Evolutionary conservation across 2,888 invertebrate species (phyloP), one percentile per base, ranked within the genome.

Genomic region (Odontocerum albicorne): DNA sequence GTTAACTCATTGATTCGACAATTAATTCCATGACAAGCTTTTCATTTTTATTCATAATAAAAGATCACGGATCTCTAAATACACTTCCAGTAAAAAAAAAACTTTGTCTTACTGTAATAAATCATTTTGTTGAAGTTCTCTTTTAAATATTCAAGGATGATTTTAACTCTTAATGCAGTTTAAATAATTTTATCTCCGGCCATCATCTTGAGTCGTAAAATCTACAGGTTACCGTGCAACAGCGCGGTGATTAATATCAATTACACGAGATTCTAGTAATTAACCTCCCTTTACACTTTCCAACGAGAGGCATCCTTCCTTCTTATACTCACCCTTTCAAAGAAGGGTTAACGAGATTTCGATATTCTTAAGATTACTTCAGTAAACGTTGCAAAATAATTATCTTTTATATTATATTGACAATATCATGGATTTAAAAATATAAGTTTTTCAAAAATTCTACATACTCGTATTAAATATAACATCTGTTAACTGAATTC

Each of bases 161-260:
- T n/a, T n/a, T n/a, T n/a, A n/a, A n/a, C n/a, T n/a, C n/a, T n/a
- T 10, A 27, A 27, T 27, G 27, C 27, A 27, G 27, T 27, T 27
- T 27, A 27, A 27, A 27, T n/a, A n/a, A n/a, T 27, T 27, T 27
- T 27, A 27, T 27, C 27, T 27, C 10, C 10, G 10, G 6, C 27
- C 27, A 27, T 27, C 27, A 27, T 27, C 27, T 27, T 10, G 27
- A 10, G 27, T 27, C 10, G 27, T 27, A 27, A 27, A 27, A 10
- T 27, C 27, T 27, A 27, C 27, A 27, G 27, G 27, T 27, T 27
- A 27, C 4, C 27, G 27, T 27, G 10, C 27, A 27, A 7, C n/a
- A n/a, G n/a, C n/a, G n/a, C n/a, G 15, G 45, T 55, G 51, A 55
- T 55, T 55, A 50, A 55, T 55, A 55, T 55, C 20, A 55, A 55